phyloP scores from a whole-genome alignment of 2,797 vertebrate species.

The Geotria australis region DNA sequence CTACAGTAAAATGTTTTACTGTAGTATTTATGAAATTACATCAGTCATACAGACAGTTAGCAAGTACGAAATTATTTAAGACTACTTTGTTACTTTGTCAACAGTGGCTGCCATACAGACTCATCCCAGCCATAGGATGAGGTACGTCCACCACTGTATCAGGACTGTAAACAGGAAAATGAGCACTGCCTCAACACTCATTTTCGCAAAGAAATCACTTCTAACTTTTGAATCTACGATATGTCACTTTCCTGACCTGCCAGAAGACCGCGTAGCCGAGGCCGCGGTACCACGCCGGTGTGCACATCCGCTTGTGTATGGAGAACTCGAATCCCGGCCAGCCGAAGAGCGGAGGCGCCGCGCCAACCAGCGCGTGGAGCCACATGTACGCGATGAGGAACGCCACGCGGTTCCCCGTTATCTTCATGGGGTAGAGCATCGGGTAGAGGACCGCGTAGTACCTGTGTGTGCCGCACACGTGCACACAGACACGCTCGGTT shows the following conservation, averaged over 20 bases:
- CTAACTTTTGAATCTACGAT: too few species aligned
- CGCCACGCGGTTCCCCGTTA: constrained; percentile 64
- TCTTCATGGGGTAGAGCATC: constrained; percentile 97
- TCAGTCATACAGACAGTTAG: too few species aligned
- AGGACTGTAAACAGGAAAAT: too few species aligned
- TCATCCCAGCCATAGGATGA: too few species aligned
- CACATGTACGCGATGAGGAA: constrained; percentile 63
- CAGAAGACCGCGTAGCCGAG: constrained; percentile 60
- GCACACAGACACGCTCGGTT: neutral
- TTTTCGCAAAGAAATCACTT: too few species aligned
- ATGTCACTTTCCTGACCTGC: constrained; percentile 13
- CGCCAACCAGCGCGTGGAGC: constrained; percentile 71
- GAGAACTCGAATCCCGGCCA: constrained; percentile 86
- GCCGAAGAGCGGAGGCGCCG: constrained; percentile 70
- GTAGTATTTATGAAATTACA: too few species aligned
- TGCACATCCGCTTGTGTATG: constrained; percentile 83
- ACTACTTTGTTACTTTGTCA: too few species aligned
- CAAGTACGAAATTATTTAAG: too few species aligned
- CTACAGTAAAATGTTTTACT: too few species aligned
- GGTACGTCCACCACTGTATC: too few species aligned
- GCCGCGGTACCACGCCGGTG: constrained; percentile 66
- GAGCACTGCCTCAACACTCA: too few species aligned
- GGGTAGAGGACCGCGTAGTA: constrained; percentile 95
- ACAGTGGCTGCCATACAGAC: too few species aligned
- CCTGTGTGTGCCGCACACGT: constrained; percentile 11